Conservation (phyloP, 2,797 vertebrate genomes). For the Microhierax caerulescens region DNA sequence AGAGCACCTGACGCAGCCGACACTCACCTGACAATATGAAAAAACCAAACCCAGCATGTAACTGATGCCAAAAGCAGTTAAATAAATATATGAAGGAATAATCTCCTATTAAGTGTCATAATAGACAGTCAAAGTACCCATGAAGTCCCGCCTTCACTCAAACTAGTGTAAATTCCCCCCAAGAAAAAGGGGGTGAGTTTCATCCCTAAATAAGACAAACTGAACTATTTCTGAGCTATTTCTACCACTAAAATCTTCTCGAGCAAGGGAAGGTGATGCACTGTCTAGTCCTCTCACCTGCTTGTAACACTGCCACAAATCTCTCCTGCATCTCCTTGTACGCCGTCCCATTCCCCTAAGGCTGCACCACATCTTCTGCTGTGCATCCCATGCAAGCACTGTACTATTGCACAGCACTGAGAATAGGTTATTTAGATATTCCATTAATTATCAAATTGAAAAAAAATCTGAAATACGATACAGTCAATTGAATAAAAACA, state of each 20-base stretch:
- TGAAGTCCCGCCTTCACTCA: not conserved
- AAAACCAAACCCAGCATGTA: not conserved
- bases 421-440: not conserved
- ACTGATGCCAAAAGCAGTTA: not conserved
- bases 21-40: accelerated
- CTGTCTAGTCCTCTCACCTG: not conserved
- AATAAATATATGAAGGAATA: accelerated
- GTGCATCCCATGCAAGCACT: not conserved
- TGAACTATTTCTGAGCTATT: too few species aligned
- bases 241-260: not conserved
- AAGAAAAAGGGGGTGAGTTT: accelerated
- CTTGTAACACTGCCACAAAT: not conserved
- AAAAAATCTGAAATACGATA: not conserved
- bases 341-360: accelerated
- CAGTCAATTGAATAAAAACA: not conserved
- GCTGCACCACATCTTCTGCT: not conserved
- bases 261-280: accelerated
- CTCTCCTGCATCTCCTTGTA: not conserved
- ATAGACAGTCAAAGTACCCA: accelerated
- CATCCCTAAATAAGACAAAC: not conserved
- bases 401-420: not conserved
- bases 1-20: accelerated
- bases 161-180: not conserved
- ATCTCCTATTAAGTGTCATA: accelerated
- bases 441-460: not conserved